phyloP scores from a whole-genome alignment of 2,888 invertebrate genomes.

The Macaria liturata region DNA sequence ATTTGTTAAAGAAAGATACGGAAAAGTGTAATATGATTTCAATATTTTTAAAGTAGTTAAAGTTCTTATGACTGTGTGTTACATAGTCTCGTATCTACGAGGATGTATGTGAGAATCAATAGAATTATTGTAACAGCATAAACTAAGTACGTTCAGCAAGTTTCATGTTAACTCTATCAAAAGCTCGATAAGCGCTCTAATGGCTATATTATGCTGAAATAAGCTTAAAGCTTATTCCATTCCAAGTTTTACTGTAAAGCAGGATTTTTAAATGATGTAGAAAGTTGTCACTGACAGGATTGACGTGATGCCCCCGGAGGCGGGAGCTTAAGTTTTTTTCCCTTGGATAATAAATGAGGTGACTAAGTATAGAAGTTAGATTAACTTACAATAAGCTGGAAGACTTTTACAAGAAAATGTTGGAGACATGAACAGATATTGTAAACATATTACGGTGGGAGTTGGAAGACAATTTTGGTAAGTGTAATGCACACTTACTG shows the following conservation, averaged over 20 bases:
- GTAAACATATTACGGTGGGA: conserved; percentile 10
- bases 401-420: conserved; percentile 18
- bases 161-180: conserved; percentile 41
- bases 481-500: conserved; percentile 31
- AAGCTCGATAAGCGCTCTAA: conserved; percentile 46
- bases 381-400: conserved; percentile 16
- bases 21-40: too few species aligned
- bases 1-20: too few species aligned
- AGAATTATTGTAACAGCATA: too few species aligned
- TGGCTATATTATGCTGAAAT: conserved; percentile 42
- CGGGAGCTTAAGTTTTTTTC: conserved; percentile 6
- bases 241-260: conserved; percentile 14
- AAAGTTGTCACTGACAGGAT: too few species aligned
- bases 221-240: conserved; percentile 8
- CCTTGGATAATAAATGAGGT: conserved; percentile 20
- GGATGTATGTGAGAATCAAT: too few species aligned
- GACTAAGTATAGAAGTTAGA: conserved; percentile 19
- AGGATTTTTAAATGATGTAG: neutral
- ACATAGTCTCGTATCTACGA: too few species aligned
- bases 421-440: conserved; percentile 10
- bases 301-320: too few species aligned
- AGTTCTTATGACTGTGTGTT: too few species aligned
- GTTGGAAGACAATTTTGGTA: conserved; percentile 14
- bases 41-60: too few species aligned
- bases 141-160: too few species aligned